Conservation (phyloP, 2,888 invertebrate genomes). For the Eupelmus urozonus region DNA sequence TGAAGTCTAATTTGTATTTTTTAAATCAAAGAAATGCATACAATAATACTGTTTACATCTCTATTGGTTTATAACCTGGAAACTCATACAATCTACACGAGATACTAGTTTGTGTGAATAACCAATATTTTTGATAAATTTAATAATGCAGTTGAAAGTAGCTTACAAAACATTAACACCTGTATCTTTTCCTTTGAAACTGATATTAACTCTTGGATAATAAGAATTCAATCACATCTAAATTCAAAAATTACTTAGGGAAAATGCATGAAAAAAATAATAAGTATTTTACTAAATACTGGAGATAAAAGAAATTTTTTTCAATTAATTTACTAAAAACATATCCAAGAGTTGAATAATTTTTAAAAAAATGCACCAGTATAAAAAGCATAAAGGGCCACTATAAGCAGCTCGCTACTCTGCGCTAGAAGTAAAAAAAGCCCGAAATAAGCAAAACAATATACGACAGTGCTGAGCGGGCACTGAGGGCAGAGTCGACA, state of each 20-base stretch:
- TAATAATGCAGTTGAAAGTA: conserved; percentile 6
- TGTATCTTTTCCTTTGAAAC: conserved; percentile 13
- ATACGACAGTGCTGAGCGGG: background rate
- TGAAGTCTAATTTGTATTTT: background rate
- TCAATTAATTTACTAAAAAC: background rate
- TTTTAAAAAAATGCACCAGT: background rate
- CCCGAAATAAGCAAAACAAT: background rate
- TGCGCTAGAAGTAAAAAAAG: background rate
- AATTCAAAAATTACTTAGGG: too few relatives aligned
- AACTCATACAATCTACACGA: background rate
- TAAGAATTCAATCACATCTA: too few relatives aligned
- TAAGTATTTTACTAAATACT: too few relatives aligned
- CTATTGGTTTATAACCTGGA: background rate
- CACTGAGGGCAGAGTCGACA: background rate
- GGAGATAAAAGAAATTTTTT: background rate
- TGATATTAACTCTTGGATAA: background rate
- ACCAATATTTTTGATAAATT: background rate
- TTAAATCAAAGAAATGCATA: too few relatives aligned
- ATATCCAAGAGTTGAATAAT: background rate
- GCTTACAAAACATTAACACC: conserved; percentile 18
- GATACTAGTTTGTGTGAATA: background rate
- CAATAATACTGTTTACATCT: background rate
- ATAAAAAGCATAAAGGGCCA: conserved; percentile 2
- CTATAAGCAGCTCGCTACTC: conserved; percentile 10
- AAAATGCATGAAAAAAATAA: too few relatives aligned